These are phyloP conservation scores for Mythimna lalbum DNA, from an alignment of 2,888 invertebrate genomes.

Conservation along the genomic window DNA sequence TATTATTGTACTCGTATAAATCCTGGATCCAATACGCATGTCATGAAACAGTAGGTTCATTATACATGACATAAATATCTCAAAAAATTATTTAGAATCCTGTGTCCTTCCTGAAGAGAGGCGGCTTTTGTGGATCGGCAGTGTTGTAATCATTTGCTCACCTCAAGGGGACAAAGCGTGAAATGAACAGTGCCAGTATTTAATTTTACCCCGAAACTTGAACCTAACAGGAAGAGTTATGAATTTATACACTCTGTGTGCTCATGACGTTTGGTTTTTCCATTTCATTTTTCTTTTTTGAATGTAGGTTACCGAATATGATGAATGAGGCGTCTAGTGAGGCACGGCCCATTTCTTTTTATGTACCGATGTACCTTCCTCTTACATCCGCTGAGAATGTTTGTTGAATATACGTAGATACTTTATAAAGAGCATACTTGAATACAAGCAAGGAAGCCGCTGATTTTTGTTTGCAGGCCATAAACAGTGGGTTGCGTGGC, in stretches of 20 bases:
- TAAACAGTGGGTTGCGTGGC: background rate
- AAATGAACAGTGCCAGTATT: slow-evolving; percentile 54
- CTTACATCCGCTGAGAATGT: slow-evolving; percentile 38
- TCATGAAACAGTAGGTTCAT: background rate
- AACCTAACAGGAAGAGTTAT: slow-evolving; percentile 47
- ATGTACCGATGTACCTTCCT: slow-evolving; percentile 30
- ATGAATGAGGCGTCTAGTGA: slow-evolving; percentile 46
- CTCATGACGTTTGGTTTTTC: slow-evolving; percentile 49
- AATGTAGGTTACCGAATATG: slow-evolving; percentile 57
- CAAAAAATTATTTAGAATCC: slow-evolving; percentile 13
- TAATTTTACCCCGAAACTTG: slow-evolving; percentile 41
- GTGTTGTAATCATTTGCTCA: slow-evolving; percentile 36
- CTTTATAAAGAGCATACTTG: slow-evolving; percentile 12
- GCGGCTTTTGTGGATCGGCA: slow-evolving; percentile 24
- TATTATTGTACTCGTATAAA: background rate
- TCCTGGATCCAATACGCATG: background rate
- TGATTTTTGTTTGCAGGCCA: slow-evolving; percentile 7
- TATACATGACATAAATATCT: background rate
- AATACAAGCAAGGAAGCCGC: slow-evolving; percentile 4
- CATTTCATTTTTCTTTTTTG: slow-evolving; percentile 52
- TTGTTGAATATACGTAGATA: slow-evolving; percentile 25
- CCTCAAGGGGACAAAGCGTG: slow-evolving; percentile 39
- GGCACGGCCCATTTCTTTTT: slow-evolving; percentile 47
- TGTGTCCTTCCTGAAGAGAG: slow-evolving; percentile 9
- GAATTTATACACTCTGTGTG: slow-evolving; percentile 39